Evolutionary conservation across 1,140 invertebrate species (phyloP).

Genomic region (Bombus waltoni): DNA sequence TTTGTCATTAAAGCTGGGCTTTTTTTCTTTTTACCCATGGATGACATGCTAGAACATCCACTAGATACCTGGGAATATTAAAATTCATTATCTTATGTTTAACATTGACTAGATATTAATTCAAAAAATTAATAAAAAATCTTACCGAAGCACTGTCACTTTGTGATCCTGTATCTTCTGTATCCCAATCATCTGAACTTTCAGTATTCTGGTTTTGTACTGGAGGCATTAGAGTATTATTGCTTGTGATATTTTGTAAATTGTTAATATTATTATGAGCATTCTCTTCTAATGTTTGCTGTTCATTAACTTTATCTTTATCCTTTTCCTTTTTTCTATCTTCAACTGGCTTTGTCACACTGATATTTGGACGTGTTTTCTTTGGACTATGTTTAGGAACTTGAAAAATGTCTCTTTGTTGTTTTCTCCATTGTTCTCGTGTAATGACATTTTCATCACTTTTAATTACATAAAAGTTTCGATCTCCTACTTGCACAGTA

Average conservation of each 20-base stretch:
- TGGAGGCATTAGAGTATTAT: constrained; percentile 68
- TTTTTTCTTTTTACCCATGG: constrained; percentile 82
- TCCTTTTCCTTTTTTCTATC: constrained; percentile 68
- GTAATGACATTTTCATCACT: constrained; percentile 84
- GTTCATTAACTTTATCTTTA: constrained; percentile 65
- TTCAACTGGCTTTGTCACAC: constrained; percentile 66
- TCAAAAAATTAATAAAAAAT: constrained; percentile 29
- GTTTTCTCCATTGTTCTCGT: constrained; percentile 84
- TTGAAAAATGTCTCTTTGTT: constrained; percentile 79
- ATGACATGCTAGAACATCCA: constrained; percentile 80
- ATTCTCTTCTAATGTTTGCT: constrained; percentile 55
- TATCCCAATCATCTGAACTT: constrained; percentile 82
- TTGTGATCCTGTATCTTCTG: constrained; percentile 79
- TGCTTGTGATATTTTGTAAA: constrained; percentile 62
- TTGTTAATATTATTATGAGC: constrained; percentile 65
- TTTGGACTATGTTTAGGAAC: constrained; percentile 80
- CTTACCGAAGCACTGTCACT: constrained; percentile 79
- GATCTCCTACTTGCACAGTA: constrained; percentile 93
- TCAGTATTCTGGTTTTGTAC: constrained; percentile 72
- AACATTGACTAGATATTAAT: neutral
- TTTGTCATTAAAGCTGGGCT: constrained; percentile 84
- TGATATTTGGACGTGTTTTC: constrained; percentile 69
- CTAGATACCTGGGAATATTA: constrained; percentile 76
- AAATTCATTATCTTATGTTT: neutral
- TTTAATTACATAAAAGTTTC: constrained; percentile 87